Evolutionary conservation across 2,797 vertebrate genomes (phyloP).

Genomic region (Chloroceryle amazona): DNA sequence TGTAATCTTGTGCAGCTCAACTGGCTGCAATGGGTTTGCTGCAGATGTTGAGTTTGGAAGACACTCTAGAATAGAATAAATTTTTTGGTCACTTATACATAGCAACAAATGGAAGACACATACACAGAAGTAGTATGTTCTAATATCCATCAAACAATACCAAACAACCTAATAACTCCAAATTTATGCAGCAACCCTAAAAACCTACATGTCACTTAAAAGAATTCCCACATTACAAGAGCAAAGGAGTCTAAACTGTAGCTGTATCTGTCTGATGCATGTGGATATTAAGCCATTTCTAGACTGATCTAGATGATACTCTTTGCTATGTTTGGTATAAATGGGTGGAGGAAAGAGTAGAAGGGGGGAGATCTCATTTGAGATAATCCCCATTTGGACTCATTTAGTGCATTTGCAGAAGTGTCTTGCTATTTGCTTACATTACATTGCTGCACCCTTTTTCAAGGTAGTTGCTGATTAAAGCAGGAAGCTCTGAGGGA

Average conservation of each 20-base stretch:
- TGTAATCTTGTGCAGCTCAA: neutral
- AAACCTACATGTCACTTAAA: neutral
- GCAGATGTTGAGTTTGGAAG: neutral
- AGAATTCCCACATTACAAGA: neutral
- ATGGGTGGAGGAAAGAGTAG: neutral
- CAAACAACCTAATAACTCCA: neutral
- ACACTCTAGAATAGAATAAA: neutral
- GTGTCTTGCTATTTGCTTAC: neutral
- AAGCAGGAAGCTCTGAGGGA: slow-evolving; percentile 34
- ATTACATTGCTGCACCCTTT: neutral
- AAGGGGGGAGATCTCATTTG: neutral
- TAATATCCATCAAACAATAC: neutral
- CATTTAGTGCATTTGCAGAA: neutral
- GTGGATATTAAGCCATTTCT: neutral
- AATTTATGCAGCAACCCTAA: neutral
- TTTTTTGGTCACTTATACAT: neutral
- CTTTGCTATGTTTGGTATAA: neutral
- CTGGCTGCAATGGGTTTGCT: neutral
- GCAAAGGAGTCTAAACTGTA: neutral
- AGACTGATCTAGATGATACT: neutral
- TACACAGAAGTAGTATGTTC: neutral
- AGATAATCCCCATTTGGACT: neutral
- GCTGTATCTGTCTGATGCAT: neutral
- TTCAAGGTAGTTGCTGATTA: neutral
- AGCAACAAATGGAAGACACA: neutral